Percentiles rank a stretch among this genome's conserved stretches.
Evolutionary conservation across 1,140 invertebrate species (phyloP).

Genomic region (Acromyrmex charruanus): DNA sequence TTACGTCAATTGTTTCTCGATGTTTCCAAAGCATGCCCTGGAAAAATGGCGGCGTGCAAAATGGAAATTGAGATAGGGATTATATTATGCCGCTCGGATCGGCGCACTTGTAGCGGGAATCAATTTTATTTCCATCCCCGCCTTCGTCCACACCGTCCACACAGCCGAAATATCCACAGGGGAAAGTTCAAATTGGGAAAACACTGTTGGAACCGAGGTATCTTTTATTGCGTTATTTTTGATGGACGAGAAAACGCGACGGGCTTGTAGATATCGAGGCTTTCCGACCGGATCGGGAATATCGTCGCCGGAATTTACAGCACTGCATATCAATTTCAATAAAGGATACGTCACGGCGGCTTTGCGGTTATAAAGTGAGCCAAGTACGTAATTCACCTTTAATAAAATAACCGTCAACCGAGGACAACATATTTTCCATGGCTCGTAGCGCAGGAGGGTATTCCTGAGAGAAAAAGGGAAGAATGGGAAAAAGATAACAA

Average conservation of each 20-base stretch:
- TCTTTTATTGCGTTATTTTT: conserved; percentile 60
- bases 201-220: conserved; percentile 47
- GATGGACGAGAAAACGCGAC: conserved; percentile 29
- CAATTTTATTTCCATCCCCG: conserved; percentile 20
- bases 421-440: conserved; percentile 55
- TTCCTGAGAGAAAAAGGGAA: not conserved
- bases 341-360: conserved; percentile 39
- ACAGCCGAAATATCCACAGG: conserved; percentile 3
- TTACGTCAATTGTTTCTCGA: conserved; percentile 28
- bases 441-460: not conserved
- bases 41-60: conserved; percentile 21
- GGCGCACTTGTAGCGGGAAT: conserved; percentile 36
- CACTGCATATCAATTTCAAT: conserved; percentile 58
- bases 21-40: conserved; percentile 17
- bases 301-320: conserved; percentile 50
- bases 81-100: conserved; percentile 42
- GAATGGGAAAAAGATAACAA: not conserved
- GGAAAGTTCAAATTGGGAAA: conserved; percentile 47
- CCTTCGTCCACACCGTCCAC: not conserved
- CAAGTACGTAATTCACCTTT: conserved; percentile 58
- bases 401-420: conserved; percentile 60
- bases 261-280: conserved; percentile 37
- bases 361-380: conserved; percentile 50
- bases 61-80: conserved; percentile 42
- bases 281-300: conserved; percentile 31